Conservation (phyloP, 2,797 vertebrate species). For the Crenichthys baileyi region DNA sequence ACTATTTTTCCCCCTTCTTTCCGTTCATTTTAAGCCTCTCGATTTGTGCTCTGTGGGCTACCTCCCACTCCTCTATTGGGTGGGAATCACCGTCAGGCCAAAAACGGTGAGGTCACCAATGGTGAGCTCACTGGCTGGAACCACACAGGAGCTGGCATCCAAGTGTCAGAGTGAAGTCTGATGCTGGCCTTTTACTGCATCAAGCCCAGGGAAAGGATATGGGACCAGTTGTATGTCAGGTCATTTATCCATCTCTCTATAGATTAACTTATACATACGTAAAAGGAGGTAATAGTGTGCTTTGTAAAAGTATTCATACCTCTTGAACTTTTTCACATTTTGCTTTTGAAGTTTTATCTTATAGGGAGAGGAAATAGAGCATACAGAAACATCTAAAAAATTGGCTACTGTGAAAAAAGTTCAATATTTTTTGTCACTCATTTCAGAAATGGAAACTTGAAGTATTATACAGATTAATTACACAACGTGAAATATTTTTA, state of each 20-base stretch:
- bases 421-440: too few species aligned
- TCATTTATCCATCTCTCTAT: constrained; percentile 28
- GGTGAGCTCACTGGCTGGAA: constrained; percentile 79
- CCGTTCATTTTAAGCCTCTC: constrained; percentile 53
- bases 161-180: constrained; percentile 69
- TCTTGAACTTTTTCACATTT: background rate
- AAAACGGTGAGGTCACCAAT: constrained; percentile 74
- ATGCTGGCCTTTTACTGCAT: constrained; percentile 25
- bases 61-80: constrained; percentile 66
- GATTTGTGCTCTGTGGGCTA: constrained; percentile 53
- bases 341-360: background rate
- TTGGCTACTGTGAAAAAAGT: too few species aligned
- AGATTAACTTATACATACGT: background rate
- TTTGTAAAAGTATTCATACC: background rate
- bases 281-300: background rate
- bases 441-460: too few species aligned
- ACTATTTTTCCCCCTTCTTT: constrained; percentile 46
- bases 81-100: constrained; percentile 53
- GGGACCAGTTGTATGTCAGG: constrained; percentile 34
- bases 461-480: too few species aligned
- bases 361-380: background rate
- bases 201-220: constrained; percentile 63
- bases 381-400: too few species aligned
- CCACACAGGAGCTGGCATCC: constrained; percentile 71
- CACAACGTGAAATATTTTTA: too few species aligned